These are phyloP conservation scores for Zaprionus camerounensis DNA, from an alignment of 1,140 invertebrate species.

Conservation along the genomic window DNA sequence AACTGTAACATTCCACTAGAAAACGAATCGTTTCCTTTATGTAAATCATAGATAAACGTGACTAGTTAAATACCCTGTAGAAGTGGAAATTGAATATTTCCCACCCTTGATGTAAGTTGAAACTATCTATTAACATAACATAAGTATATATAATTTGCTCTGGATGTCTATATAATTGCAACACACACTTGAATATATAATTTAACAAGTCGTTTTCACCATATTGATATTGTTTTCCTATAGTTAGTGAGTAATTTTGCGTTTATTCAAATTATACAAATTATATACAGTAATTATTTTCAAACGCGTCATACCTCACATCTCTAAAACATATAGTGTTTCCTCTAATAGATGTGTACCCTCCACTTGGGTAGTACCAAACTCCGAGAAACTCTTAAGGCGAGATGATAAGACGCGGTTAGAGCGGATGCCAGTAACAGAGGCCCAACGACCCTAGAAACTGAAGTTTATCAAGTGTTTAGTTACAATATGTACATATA, in stretches of 20 bases:
- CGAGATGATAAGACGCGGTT: slow-evolving; percentile 1
- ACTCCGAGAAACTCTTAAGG: slow-evolving; percentile 16
- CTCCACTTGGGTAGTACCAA: neutral
- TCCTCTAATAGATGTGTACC: neutral
- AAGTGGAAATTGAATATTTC: neutral
- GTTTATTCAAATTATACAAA: slow-evolving; percentile 2
- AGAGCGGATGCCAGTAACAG: slow-evolving; percentile 30
- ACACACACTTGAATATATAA: neutral
- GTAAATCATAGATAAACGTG: neutral
- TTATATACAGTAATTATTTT: slow-evolving; percentile 12
- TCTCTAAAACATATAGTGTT: too few species aligned
- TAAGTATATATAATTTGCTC: neutral
- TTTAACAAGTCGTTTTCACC: slow-evolving; percentile 4
- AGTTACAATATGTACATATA: neutral
- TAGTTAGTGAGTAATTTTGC: neutral
- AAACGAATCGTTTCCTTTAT: neutral
- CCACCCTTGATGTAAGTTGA: neutral
- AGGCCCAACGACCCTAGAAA: slow-evolving; percentile 35
- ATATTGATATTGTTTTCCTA: neutral
- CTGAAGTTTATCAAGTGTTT: slow-evolving; percentile 21
- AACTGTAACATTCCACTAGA: slow-evolving; percentile 5
- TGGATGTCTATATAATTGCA: neutral
- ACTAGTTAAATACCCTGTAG: neutral
- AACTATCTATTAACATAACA: neutral
- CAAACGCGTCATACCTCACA: neutral